A percentile compares a stretch with the other conserved stretches of the same genome.
phyloP scores from a whole-genome alignment of 2,888 invertebrate genomes.

The Ichneumoninae sp. region DNA sequence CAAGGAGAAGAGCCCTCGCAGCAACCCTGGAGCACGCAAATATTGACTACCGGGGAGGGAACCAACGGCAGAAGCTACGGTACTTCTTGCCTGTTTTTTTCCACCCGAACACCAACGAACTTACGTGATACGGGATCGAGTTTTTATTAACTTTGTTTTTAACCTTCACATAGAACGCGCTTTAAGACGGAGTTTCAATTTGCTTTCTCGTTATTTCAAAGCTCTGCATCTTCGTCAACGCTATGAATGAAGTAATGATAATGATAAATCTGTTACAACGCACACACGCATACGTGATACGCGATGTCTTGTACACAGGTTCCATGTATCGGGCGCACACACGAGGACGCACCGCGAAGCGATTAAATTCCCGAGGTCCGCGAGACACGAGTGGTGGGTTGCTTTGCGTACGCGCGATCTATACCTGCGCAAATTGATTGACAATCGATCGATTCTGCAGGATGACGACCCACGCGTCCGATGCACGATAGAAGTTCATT shows the following conservation, averaged over 20 bases:
- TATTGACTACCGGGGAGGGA: constrained; percentile 78
- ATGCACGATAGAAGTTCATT: constrained; percentile 12
- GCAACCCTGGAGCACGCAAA: constrained; percentile 81
- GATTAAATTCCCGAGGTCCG: constrained; percentile 39
- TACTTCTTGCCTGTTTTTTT: not conserved
- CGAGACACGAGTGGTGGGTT: not conserved
- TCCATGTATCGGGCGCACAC: not conserved
- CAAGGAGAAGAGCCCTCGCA: constrained; percentile 77
- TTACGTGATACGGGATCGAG: not conserved
- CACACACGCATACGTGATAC: not conserved
- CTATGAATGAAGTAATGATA: no score
- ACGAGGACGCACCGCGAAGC: constrained; percentile 10
- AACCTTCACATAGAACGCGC: not conserved
- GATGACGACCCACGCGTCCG: not conserved
- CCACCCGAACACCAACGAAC: constrained; percentile 2
- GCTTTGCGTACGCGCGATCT: not conserved
- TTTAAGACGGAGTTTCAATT: not conserved
- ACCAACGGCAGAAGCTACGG: not conserved
- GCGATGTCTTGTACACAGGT: not conserved
- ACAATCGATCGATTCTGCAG: not conserved
- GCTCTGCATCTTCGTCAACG: no score
- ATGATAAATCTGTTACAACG: not conserved
- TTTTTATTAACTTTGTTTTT: constrained; percentile 1
- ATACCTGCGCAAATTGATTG: constrained; percentile 10
- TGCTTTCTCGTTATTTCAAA: not conserved